Percentiles rank a stretch among this genome's conserved stretches.
Conservation (phyloP, 2,888 invertebrate genomes). For the Dolichopus griseipennis region DNA sequence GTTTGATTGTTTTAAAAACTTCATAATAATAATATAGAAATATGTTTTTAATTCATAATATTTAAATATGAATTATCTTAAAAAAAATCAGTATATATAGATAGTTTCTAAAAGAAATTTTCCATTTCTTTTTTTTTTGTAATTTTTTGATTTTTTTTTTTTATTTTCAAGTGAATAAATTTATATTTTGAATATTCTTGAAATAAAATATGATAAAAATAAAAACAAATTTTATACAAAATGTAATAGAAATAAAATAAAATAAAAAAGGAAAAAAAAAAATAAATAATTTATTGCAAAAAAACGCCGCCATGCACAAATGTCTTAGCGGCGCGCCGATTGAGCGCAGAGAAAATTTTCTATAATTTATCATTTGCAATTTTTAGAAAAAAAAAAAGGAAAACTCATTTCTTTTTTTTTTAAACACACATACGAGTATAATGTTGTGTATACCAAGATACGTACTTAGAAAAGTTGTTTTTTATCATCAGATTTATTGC, state of each 20-base stretch:
- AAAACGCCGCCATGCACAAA: conserved; percentile 23
- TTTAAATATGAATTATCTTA: too few relatives aligned
- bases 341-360: conserved; percentile 20
- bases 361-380: conserved; percentile 26
- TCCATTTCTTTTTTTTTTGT: conserved; percentile 12
- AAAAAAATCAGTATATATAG: too few relatives aligned
- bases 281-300: conserved; percentile 25
- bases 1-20: too few relatives aligned
- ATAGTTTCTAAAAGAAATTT: too few relatives aligned
- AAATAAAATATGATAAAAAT: too few relatives aligned
- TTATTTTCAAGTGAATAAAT: conserved; percentile 16
- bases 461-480: neutral
- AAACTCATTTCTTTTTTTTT: too few relatives aligned
- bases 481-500: neutral
- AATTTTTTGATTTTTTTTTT: conserved; percentile 18
- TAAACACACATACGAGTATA: neutral
- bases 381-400: neutral
- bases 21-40: too few relatives aligned
- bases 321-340: conserved; percentile 28
- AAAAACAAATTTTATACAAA: too few relatives aligned
- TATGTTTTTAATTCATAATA: too few relatives aligned
- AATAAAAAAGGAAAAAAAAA: conserved; percentile 11
- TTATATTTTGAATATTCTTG: too few relatives aligned
- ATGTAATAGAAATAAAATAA: neutral
- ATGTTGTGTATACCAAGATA: neutral